A percentile compares a stretch with the other conserved stretches of the same genome.
These are phyloP conservation scores for Arctocebus calabarensis DNA, from an alignment of 2,797 vertebrate genomes.

Conservation along the genomic window DNA sequence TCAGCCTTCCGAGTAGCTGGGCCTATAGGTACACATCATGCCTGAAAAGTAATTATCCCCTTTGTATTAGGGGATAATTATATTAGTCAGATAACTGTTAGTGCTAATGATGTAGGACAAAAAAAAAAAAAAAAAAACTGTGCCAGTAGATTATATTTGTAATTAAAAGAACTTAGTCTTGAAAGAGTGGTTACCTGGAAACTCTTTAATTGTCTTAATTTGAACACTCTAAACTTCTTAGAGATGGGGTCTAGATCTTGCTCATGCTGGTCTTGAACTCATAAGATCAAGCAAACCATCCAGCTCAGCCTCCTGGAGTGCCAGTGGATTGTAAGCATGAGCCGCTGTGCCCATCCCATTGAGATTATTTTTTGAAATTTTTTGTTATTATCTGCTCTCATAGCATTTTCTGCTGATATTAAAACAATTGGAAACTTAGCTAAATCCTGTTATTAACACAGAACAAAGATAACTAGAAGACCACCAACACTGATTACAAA, in stretches of 20 bases:
- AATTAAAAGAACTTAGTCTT: background rate
- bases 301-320: too few relatives aligned
- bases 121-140: constrained; percentile 34
- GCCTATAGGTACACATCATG: too few relatives aligned
- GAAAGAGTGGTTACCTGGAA: background rate
- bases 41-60: too few relatives aligned
- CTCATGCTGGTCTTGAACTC: too few relatives aligned
- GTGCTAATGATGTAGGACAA: background rate
- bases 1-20: too few relatives aligned
- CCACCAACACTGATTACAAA: background rate
- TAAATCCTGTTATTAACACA: background rate
- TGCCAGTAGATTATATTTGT: background rate
- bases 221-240: background rate
- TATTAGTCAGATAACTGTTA: background rate
- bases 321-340: too few relatives aligned
- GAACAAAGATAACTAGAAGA: background rate
- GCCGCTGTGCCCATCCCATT: too few relatives aligned
- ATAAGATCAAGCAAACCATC: too few relatives aligned
- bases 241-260: too few relatives aligned
- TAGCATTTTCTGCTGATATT: constrained; percentile 11
- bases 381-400: background rate
- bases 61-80: too few relatives aligned
- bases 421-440: background rate
- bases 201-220: background rate
- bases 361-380: background rate